phyloP scores from a whole-genome alignment of 2,888 invertebrate genomes.

The Prostheceraeus crozeri region DNA sequence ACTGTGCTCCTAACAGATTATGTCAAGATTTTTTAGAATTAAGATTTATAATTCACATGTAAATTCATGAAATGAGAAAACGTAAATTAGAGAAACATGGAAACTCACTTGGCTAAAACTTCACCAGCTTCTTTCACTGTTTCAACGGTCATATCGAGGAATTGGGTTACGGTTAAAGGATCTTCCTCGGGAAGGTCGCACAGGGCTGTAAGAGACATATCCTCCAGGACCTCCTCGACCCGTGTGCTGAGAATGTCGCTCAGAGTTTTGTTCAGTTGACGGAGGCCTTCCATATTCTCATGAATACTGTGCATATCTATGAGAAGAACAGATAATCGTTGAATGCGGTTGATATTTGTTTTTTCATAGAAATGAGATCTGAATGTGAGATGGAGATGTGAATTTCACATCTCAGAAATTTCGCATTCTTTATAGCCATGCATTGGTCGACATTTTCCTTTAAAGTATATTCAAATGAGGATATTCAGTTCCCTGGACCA shows the following conservation, averaged over 20 bases:
- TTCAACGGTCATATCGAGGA: slow-evolving; percentile 72
- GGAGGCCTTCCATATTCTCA: slow-evolving; percentile 48
- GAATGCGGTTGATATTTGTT: no score
- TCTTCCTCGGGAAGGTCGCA: slow-evolving; percentile 73
- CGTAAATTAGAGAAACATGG: no score
- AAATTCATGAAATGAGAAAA: no score
- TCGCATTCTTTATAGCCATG: no score
- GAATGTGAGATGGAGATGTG: no score
- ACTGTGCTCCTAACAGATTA: no score
- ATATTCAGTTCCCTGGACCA: no score
- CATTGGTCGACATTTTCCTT: no score
- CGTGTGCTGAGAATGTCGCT: slow-evolving; percentile 83
- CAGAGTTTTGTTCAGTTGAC: slow-evolving; percentile 61
- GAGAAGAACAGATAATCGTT: slow-evolving; percentile 31
- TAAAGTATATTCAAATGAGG: no score
- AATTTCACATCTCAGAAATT: no score
- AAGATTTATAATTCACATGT: no score
- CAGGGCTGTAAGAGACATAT: slow-evolving; percentile 76
- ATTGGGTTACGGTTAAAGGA: slow-evolving; percentile 77
- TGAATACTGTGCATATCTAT: slow-evolving; percentile 50
- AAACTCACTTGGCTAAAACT: slow-evolving; percentile 57
- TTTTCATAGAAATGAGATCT: background rate
- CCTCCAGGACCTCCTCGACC: slow-evolving; percentile 74
- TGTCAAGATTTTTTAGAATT: no score
- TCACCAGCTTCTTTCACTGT: slow-evolving; percentile 57